phyloP scores from a whole-genome alignment of 2,888 invertebrate genomes.

The Eristalis intricaria region DNA sequence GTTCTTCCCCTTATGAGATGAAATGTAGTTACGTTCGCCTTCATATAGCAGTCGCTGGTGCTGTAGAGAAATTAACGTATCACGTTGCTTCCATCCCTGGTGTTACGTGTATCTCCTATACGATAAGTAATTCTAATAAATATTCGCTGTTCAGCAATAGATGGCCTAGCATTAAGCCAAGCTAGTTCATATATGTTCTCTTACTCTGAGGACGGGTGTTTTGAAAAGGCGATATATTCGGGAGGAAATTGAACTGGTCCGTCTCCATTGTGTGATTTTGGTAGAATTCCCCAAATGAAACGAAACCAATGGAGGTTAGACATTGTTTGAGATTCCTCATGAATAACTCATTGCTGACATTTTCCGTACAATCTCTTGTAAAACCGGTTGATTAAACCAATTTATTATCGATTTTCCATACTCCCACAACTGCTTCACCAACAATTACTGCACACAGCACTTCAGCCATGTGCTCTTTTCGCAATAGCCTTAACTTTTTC shows the following conservation, averaged over 20 bases:
- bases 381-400: constrained; percentile 49
- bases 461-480: background rate
- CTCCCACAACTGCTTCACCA: background rate
- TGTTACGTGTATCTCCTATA: constrained; percentile 8
- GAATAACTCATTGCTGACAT: constrained; percentile 4
- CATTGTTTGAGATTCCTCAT: too few species aligned
- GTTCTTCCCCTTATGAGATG: constrained; percentile 38
- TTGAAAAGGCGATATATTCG: background rate
- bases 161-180: background rate
- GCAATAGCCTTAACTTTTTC: constrained; percentile 24
- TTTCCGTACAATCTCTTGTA: constrained; percentile 1
- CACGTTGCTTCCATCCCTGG: background rate
- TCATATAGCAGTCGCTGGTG: background rate
- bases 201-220: background rate
- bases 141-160: constrained; percentile 8
- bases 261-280: constrained; percentile 12
- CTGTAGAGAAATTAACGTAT: background rate
- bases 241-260: constrained; percentile 25
- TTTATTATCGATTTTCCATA: constrained; percentile 56
- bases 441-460: constrained; percentile 8
- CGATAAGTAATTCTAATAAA: constrained; percentile 29
- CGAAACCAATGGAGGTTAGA: too few species aligned
- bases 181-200: background rate
- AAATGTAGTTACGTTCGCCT: constrained; percentile 25
- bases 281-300: background rate